These are phyloP conservation scores for Rhinichthys klamathensis DNA, from an alignment of 2,113 vertebrate genomes.

Conservation along the genomic window DNA sequence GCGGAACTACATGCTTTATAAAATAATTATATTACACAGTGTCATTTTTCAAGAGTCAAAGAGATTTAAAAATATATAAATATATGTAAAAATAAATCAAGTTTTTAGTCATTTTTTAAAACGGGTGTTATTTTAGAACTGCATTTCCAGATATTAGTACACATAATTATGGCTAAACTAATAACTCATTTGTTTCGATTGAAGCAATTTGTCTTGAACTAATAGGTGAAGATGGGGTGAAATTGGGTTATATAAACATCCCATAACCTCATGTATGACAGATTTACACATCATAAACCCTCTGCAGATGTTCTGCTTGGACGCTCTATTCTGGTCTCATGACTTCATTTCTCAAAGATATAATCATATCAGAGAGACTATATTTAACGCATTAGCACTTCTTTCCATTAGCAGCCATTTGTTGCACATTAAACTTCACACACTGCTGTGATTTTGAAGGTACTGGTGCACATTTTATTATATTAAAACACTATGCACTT, in stretches of 20 bases:
- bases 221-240: neutral
- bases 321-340: slow-evolving; percentile 13
- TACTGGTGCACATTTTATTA: neutral
- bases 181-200: neutral
- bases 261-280: neutral
- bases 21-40: too few relatives aligned
- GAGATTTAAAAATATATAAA: neutral
- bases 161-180: neutral
- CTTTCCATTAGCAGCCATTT: neutral
- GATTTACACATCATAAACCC: neutral
- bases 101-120: neutral
- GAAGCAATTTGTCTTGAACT: neutral
- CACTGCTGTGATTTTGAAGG: neutral
- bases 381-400: slow-evolving; percentile 16
- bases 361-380: neutral
- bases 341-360: neutral
- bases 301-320: neutral
- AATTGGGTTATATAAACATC: neutral
- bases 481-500: neutral
- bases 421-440: neutral
- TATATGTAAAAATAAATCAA: too few relatives aligned
- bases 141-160: too few relatives aligned
- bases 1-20: neutral
- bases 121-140: too few relatives aligned
- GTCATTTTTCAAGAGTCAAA: too few relatives aligned